Evolutionary conservation across 2,888 invertebrate species (phyloP), one percentile per base, ranked within the genome.

Genomic region (Watsonalla cultraria): DNA sequence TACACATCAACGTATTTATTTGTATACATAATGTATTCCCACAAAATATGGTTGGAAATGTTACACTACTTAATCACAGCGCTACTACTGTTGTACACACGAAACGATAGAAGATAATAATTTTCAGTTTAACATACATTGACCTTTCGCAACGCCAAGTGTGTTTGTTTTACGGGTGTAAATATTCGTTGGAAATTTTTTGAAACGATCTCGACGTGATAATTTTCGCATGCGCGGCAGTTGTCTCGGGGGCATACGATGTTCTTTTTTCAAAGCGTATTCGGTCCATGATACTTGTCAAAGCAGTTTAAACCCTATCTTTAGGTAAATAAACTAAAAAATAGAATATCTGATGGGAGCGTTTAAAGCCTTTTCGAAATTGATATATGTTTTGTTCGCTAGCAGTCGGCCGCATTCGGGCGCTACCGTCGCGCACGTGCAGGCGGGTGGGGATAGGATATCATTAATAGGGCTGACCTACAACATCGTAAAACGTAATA

Each of bases 361-460:
- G 48, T 13, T 47, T 33, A 37, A 57, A 6, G 56, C 51, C 37
- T 58, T 70, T 74, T 71, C 58, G 60, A 58, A 66, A 60, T 63
- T 60, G 54, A 63, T 63, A 62, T 58, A 64, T 61, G 66, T 64
- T 60, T 61, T 55, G 68, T 69, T 78, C 76, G 82, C 68, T 67
- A 70, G 70, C 69, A 68, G 68, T 87, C 85, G 87, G 82, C 69
- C 70, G 76, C 83, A 82, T 82, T 87, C 87, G 86, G 82, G 79
- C 74, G 83, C 77, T 74, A 80, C 77, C 85, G 84, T 58, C 75
- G 73, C 78, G 84, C 87, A 86, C 87, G 87, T 86, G 86, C 81
- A 79, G 80, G 76, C 75, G 72, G 42, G 66, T 72, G 70, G 73
- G 73, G 75, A 76, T 74, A 76, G 77, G 71, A 69, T 68, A 70